phyloP scores from a whole-genome alignment of 2,113 vertebrate genomes.

The Malurus melanocephalus region DNA sequence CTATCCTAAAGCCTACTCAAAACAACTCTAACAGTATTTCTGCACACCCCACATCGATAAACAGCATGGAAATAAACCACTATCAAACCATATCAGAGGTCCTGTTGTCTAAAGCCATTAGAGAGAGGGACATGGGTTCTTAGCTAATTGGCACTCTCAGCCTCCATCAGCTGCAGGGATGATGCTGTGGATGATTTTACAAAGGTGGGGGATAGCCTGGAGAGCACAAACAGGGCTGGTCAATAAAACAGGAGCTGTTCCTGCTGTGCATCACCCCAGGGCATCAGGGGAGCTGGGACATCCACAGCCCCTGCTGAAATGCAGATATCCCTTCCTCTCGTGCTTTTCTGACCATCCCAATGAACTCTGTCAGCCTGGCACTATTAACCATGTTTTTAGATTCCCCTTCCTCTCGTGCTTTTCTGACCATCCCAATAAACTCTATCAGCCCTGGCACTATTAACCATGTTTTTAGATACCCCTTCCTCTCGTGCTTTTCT shows the following conservation, averaged over 20 bases:
- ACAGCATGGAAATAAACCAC: not conserved
- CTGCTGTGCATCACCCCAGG: not conserved
- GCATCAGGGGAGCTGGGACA: not conserved
- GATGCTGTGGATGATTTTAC: not conserved
- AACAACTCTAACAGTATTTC: not conserved
- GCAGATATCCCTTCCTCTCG: not conserved
- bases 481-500: no score
- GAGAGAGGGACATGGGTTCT: not conserved
- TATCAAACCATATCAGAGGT: not conserved
- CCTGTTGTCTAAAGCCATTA: not conserved
- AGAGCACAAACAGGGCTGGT: not conserved
- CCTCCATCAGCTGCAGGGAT: not conserved
- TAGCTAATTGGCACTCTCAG: not conserved
- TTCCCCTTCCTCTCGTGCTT: no score
- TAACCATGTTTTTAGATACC: no score
- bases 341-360: not conserved
- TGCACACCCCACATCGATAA: not conserved
- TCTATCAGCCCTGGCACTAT: no score
- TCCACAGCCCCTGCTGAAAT: not conserved
- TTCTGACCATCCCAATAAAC: no score
- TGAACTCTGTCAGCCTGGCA: not conserved
- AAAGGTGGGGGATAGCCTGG: not conserved
- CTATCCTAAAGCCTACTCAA: not conserved
- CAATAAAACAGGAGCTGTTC: not conserved
- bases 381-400: no score